Conservation (phyloP, 2,888 invertebrate genomes). For the Scaptomyza flava region DNA sequence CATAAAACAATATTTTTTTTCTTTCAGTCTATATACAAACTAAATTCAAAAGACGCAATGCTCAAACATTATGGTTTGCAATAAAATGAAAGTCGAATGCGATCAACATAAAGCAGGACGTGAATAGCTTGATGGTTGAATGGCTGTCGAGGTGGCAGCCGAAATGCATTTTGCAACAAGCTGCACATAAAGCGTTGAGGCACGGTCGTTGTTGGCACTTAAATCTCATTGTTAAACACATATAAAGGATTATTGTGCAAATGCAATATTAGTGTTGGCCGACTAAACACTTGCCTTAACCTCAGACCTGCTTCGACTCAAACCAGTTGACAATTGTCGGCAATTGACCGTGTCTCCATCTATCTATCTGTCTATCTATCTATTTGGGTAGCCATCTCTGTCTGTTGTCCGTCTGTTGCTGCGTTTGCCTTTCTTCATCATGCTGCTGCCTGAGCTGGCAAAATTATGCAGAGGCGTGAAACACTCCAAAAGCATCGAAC, state of each 20-base stretch:
- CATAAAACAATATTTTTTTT: no score
- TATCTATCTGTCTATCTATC: neutral
- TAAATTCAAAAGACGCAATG: neutral
- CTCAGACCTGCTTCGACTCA: conserved; percentile 13
- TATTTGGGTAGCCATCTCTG: neutral
- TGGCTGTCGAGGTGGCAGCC: conserved; percentile 37
- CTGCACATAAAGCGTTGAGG: conserved; percentile 55
- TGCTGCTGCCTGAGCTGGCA: conserved; percentile 55
- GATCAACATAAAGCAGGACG: conserved; percentile 53
- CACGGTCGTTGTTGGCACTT: conserved; percentile 62
- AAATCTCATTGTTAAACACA: conserved; percentile 71
- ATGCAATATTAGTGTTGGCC: conserved; percentile 76
- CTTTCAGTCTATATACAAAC: neutral
- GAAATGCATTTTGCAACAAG: conserved; percentile 62
- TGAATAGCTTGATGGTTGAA: conserved; percentile 26
- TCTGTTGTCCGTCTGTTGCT: neutral
- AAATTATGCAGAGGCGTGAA: conserved; percentile 74
- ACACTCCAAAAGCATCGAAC: conserved; percentile 60
- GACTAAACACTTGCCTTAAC: conserved; percentile 27
- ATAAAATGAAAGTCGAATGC: conserved; percentile 53
- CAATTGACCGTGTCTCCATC: conserved; percentile 17
- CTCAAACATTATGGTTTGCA: neutral
- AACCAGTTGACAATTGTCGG: conserved; percentile 6
- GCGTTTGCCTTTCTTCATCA: conserved; percentile 1
- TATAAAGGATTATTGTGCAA: conserved; percentile 78